Evolutionary conservation across 2,113 vertebrate genomes (phyloP).

Genomic region (Baryphthengus martii): DNA sequence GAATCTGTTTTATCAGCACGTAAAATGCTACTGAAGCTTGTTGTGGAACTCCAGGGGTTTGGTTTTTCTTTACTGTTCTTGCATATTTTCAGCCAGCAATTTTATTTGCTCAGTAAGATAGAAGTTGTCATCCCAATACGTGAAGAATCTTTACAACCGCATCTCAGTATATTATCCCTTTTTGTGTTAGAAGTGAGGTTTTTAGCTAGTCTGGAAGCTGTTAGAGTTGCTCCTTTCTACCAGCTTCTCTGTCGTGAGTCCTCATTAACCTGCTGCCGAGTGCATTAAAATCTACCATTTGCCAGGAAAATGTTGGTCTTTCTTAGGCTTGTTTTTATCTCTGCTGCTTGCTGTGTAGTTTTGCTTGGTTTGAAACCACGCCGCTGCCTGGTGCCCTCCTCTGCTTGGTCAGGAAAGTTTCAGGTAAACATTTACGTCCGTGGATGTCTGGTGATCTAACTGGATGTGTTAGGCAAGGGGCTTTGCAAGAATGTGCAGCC

Average conservation of each 20-base stretch:
- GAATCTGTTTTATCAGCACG: rapidly evolving
- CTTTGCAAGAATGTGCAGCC: background rate
- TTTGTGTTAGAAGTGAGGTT: background rate
- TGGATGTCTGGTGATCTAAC: background rate
- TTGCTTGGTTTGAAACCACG: background rate
- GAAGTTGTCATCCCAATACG: background rate
- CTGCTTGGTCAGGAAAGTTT: background rate
- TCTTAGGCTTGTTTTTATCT: background rate
- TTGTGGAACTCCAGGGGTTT: background rate
- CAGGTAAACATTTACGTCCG: background rate
- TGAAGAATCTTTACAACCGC: background rate
- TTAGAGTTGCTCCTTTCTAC: background rate
- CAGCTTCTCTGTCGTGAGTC: background rate
- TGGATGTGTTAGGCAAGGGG: background rate
- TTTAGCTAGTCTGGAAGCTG: background rate
- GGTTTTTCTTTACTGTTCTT: background rate
- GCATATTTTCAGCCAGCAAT: background rate
- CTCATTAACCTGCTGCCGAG: background rate
- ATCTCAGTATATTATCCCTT: background rate
- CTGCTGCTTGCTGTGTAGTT: rapidly evolving
- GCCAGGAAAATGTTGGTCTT: background rate
- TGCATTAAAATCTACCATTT: background rate
- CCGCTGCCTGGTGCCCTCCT: background rate
- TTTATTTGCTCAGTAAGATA: background rate
- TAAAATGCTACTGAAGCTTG: background rate